Base-by-base conservation (phyloP, 2,888 invertebrate genomes). In the Lasius fuliginosus region DNA sequence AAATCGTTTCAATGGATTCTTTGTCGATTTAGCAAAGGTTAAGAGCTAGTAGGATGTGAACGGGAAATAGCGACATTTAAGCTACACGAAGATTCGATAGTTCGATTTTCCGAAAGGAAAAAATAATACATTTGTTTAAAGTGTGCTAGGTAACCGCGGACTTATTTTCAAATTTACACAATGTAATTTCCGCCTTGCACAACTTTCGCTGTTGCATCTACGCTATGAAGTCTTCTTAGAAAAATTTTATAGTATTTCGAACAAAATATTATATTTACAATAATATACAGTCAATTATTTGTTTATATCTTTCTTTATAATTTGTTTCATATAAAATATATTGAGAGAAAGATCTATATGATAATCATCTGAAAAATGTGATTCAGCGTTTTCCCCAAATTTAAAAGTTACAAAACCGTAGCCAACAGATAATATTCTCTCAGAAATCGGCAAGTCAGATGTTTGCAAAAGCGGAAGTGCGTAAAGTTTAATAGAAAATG, bases 131-230 rank as follows among this genome's bases (percentile, higher is more conserved):
- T 71, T 33, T 69, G 36, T 64, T 85, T 85, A 64, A 83, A 83
- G 64, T 71, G 33, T 65, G 42, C 75, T 36, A 56, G 49, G 11
- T 42, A 65, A 65, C 27, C 46, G 53, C 60, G 60, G 12, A 58
- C n/a, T 79, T 86, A 87, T 86, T 88, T 87, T 92, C 91, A 92
- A 93, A 92, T 92, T 92, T 92, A 90, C 91, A 93, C 89, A 90
- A 92, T 89, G 89, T 90, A 92, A 93, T 92, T 92, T 92, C 89
- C 90, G 91, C 84, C 85, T 86, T 88, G 87, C 76, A 86, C 6
- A 18, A 49, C 11, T 56, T 49, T 46, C 9, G 15, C 9, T 9
- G 18, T 27, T 68, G 12, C 11, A 36, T 27, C 15, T 36, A 36
- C 23, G 11, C 23, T 15, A 36, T 40, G 27, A 8, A 9, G 2